Evolutionary conservation across 2,888 invertebrate genomes (phyloP).

Genomic region (Conchocele bisecta): DNA sequence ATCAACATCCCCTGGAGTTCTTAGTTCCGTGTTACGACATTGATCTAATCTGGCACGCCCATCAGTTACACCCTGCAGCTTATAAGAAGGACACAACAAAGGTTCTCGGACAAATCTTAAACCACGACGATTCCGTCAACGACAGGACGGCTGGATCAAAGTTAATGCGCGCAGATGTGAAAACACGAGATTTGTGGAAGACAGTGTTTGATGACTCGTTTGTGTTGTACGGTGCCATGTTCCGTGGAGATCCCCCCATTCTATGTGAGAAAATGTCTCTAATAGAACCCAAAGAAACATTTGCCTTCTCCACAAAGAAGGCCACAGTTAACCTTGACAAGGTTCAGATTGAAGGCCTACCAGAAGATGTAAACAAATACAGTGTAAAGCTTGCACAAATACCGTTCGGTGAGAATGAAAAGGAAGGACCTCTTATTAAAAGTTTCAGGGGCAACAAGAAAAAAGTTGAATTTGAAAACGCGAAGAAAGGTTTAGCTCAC

Average conservation of each 20-base stretch:
- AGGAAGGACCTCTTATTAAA: constrained; percentile 62
- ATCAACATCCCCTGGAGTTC: constrained; percentile 82
- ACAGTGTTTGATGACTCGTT: constrained; percentile 82
- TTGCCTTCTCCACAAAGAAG: constrained; percentile 75
- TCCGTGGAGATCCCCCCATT: constrained; percentile 82
- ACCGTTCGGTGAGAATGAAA: constrained; percentile 57
- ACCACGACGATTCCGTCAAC: constrained; percentile 84
- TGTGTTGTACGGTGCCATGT: constrained; percentile 83
- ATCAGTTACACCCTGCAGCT: constrained; percentile 82
- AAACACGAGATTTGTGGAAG: constrained; percentile 83
- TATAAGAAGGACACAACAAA: constrained; percentile 78
- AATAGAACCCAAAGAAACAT: constrained; percentile 76
- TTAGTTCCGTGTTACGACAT: constrained; percentile 84
- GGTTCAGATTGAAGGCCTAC: constrained; percentile 66
- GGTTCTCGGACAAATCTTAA: constrained; percentile 80
- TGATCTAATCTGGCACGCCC: constrained; percentile 84
- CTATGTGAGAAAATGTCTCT: constrained; percentile 79
- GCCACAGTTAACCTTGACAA: constrained; percentile 64
- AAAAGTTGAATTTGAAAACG: constrained; percentile 61
- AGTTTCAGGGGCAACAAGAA: constrained; percentile 62
- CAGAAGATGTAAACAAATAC: constrained; percentile 69
- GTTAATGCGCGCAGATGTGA: constrained; percentile 81
- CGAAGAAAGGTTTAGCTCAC: constrained; percentile 75
- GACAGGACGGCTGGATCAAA: constrained; percentile 83
- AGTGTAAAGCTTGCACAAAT: constrained; percentile 68